Evolutionary conservation across 2,113 vertebrate species (phyloP), one percentile per base, ranked within the genome.

Genomic region (Nibea coibor): DNA sequence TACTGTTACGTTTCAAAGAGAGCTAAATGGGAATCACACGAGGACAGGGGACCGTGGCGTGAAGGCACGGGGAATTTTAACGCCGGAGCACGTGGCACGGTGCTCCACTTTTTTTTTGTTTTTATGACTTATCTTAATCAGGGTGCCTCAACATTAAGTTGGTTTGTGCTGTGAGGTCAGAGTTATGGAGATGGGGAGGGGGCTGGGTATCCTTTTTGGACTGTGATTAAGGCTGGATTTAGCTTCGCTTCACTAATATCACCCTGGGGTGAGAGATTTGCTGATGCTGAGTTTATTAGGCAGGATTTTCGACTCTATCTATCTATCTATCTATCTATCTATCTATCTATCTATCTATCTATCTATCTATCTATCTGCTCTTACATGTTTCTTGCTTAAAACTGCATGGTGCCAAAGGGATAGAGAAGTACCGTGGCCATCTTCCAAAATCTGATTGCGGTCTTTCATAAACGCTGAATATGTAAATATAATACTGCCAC

Each of bases 1-100:
- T 72, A 53, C 84, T 83, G 86, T 82, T 87, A 80, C 87, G 80
- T 86, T 86, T 80, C 73, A 69, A 82, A 56, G 75, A 17, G 82
- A 67, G 63, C 68, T 86, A 75, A 82, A 75, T 73, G 80, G 70
- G 72, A 53, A 67, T 47, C 59, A 39, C 15, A 53, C 62, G 74
- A 73, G 62, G 62, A 73, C 69, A 74, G 78, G 54, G 28, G 58
- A 26, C 53, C 7, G 15, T 74, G 72, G 81, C 79, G 82, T 26
- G n/a, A 45, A 48, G 72, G 22, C 74, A 76, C 9, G 24, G 22
- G 7, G 22, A 67, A 9, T 31, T 31, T 35, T 31, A 43, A 67
- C 45, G 68, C 39, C 15, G 4, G 6, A 15, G 35, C 2, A 43
- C 45, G 62, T 24, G 20, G 28, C 43, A 70, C 17, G 39, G 16